phyloP scores from a whole-genome alignment of 2,888 invertebrate genomes.

The Osedax frankpressi region DNA sequence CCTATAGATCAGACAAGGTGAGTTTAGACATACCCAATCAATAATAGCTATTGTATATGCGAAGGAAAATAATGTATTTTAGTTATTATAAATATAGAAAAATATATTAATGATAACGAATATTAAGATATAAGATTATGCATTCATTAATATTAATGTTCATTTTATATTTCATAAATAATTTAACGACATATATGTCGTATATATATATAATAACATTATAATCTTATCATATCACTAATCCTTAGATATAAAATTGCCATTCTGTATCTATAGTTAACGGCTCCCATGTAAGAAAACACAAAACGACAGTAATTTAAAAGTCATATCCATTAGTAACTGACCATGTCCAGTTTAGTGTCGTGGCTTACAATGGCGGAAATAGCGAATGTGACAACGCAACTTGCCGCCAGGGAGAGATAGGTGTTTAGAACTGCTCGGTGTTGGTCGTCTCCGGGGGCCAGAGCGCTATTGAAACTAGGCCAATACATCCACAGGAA shows the following conservation, averaged over 20 bases:
- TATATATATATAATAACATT: too few species aligned
- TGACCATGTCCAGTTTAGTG: constrained; percentile 39
- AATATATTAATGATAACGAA: too few species aligned
- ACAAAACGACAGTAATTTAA: neutral
- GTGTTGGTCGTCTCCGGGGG: constrained; percentile 60
- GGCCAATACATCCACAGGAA: constrained; percentile 96
- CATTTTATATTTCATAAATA: too few species aligned
- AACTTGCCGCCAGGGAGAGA: constrained; percentile 66
- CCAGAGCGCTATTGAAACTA: constrained; percentile 72
- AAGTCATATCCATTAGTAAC: constrained; percentile 10
- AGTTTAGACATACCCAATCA: neutral
- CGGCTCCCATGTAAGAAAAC: too few species aligned
- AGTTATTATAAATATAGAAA: too few species aligned
- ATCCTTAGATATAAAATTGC: too few species aligned
- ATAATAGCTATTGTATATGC: neutral
- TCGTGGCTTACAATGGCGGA: constrained; percentile 57
- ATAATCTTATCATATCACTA: too few species aligned
- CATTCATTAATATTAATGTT: too few species aligned
- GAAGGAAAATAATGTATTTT: neutral
- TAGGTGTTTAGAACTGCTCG: constrained; percentile 86
- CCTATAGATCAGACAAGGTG: too few species aligned
- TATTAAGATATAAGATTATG: too few species aligned
- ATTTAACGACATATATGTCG: too few species aligned
- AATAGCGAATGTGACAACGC: constrained; percentile 68
- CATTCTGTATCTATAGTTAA: too few species aligned